Evolutionary conservation across 2,797 vertebrate genomes (phyloP).

Genomic region (Macrochelys suwanniensis): DNA sequence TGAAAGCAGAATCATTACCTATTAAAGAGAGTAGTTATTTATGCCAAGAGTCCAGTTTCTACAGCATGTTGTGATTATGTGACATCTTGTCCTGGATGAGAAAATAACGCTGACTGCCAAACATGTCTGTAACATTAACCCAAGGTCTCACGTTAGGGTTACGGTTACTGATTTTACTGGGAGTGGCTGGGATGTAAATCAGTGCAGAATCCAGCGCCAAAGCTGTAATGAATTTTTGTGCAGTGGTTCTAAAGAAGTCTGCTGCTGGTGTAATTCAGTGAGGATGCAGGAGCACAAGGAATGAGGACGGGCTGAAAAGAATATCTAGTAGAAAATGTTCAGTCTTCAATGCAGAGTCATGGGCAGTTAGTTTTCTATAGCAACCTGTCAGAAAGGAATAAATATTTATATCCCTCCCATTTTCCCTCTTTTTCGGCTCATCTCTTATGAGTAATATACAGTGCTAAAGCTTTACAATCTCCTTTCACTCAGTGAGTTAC

Average conservation of each 20-base stretch:
- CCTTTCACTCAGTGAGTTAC: background rate
- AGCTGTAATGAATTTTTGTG: background rate
- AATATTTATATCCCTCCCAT: background rate
- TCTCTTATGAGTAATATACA: background rate
- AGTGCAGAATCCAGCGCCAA: background rate
- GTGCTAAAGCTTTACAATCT: constrained; percentile 1
- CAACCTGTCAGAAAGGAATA: background rate
- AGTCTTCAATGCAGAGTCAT: background rate
- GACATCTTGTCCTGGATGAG: background rate
- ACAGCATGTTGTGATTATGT: background rate
- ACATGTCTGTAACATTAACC: background rate
- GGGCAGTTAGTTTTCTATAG: background rate
- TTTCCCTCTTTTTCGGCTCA: background rate
- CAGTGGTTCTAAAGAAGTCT: background rate
- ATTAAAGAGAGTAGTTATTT: background rate
- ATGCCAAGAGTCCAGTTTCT: background rate
- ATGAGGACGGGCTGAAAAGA: background rate
- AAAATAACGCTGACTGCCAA: background rate
- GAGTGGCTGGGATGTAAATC: background rate
- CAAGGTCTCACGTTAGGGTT: background rate
- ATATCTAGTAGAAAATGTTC: background rate
- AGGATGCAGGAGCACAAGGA: background rate
- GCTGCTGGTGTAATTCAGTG: background rate
- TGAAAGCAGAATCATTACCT: background rate
- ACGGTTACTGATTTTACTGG: background rate